These are phyloP conservation scores for Aphelocoma californica DNA, from an alignment of 2,797 vertebrate genomes.

Conservation along the genomic window DNA sequence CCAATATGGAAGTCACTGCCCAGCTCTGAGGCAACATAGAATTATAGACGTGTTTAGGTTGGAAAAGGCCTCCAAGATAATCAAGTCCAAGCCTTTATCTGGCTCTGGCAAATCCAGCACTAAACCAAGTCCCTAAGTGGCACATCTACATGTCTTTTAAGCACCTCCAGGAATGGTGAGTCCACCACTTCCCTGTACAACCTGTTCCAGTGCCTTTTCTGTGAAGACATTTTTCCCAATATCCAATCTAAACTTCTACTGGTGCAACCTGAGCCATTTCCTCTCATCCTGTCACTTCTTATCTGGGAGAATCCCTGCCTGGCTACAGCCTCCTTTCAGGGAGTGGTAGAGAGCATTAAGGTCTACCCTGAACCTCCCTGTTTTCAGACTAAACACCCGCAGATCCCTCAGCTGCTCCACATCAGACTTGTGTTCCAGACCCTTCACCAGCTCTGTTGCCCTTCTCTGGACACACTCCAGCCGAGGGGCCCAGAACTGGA, in stretches of 20 bases:
- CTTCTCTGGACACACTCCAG: fast-evolving
- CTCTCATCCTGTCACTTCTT: background rate
- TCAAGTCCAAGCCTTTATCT: too few relatives aligned
- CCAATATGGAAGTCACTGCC: background rate
- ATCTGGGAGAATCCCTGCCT: background rate
- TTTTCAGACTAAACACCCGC: fast-evolving
- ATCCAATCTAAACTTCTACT: background rate
- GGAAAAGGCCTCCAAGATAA: background rate
- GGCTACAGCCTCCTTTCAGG: background rate
- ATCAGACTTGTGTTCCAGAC: too few relatives aligned
- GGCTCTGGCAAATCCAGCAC: background rate
- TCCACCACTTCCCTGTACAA: background rate
- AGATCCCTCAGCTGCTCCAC: background rate
- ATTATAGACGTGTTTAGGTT: background rate
- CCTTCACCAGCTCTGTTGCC: fast-evolving
- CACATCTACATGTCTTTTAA: background rate
- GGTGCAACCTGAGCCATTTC: background rate
- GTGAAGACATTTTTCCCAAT: background rate
- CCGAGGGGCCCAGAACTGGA: background rate
- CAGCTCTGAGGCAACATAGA: background rate
- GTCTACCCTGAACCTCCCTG: background rate
- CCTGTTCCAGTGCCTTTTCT: background rate
- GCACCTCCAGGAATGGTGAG: too few relatives aligned
- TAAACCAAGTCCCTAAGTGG: background rate
- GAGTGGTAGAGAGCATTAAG: too few relatives aligned